Base-by-base conservation (phyloP, 1,140 invertebrate species). In the Pemphigus obesinymphae region DNA sequence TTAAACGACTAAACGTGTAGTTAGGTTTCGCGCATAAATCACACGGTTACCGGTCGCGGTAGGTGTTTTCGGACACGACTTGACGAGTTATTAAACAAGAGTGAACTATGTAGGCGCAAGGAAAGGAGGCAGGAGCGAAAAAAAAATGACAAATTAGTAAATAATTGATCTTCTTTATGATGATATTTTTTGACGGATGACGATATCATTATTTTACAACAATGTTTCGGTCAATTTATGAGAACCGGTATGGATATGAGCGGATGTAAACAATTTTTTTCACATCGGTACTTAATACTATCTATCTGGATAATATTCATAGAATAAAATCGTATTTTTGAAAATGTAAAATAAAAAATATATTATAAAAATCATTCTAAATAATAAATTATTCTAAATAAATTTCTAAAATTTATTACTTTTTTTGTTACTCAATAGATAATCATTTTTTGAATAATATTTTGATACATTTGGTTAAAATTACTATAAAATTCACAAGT, bases 1-100 rank as follows among this genome's bases (percentile, higher is more conserved):
- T 61, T 80, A 80, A 80, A 80, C 37, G 55, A 78, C 34, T 29
- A 45, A 80, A 63, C 76, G 55, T 61, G 55, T 63, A 80, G 75
- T 55, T 23, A 3, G 76, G 5, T 63, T 80, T 80, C 3, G 23
- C 76, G 55, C 55, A 63, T 80, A 63, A 63, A 80, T 80, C 55
- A 73, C 45, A 11, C 26, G 45, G 23, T 29, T 70, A 45, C 13
- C n/a, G 23, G 45, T 10, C 34, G 8, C 1, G 7, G 50, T 40
- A 31, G 11, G 53, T 40, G 15, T 45, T 58, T 80, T 73, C 17
- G 26, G 45, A 78, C 55, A 63, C 37, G n/a, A 63, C 76, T 80
- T 63, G 63, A 80, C 37, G 76, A 80, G 55, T 45, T 40, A 63
- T 80, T 80, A 61, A 63, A 80, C 17, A 11, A 1, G 40, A 26